A percentile compares a stretch with the other conserved stretches of the same genome.
phyloP scores from a whole-genome alignment of 2,797 vertebrate species.

The Ispidina picta region DNA sequence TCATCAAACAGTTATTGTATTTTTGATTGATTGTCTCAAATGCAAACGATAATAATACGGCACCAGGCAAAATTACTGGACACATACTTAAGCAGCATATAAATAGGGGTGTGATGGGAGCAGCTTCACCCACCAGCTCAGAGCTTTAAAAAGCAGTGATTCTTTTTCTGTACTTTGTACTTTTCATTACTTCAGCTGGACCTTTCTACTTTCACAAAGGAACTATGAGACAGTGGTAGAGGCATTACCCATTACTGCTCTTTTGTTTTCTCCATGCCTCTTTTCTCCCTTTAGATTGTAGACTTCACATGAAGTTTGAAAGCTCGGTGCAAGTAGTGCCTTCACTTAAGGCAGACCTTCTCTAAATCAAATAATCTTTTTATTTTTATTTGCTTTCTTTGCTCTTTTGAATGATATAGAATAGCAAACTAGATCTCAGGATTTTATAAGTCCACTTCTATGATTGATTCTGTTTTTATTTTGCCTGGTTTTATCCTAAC shows the following conservation, averaged over 20 bases:
- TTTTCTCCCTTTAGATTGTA: neutral
- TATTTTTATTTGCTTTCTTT: neutral
- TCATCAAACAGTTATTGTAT: conserved; percentile 27
- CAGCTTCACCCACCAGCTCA: neutral
- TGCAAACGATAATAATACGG: neutral
- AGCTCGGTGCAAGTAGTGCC: neutral
- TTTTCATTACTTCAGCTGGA: neutral
- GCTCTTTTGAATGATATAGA: neutral
- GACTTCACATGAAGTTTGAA: neutral
- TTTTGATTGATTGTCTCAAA: conserved; percentile 50
- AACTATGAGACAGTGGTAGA: neutral
- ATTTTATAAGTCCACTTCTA: neutral
- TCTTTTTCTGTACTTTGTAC: neutral
- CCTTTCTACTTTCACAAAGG: neutral
- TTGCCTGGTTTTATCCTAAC: neutral
- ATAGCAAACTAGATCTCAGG: neutral
- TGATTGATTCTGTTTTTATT: neutral
- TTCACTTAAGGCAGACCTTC: neutral
- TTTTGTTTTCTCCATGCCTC: neutral
- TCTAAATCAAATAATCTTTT: neutral
- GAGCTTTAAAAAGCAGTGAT: neutral
- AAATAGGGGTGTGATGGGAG: neutral
- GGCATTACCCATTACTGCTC: neutral
- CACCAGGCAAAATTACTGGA: neutral
- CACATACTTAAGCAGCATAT: neutral